These are phyloP conservation scores for Tragelaphus scriptus DNA, from an alignment of 2,113 vertebrate genomes.

Conservation along the genomic window DNA sequence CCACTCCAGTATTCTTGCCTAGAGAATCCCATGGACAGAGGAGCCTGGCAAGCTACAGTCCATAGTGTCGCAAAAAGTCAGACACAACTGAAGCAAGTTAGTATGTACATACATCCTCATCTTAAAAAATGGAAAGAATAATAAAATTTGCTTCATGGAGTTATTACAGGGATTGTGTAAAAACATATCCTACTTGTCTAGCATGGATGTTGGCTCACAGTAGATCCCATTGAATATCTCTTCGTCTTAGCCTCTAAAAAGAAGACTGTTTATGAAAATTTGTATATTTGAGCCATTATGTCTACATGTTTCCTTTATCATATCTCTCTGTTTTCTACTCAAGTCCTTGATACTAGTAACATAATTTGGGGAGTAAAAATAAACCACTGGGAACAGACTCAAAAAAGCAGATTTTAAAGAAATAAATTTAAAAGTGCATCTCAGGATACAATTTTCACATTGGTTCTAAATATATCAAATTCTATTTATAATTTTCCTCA, in stretches of 20 bases:
- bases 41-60: background rate
- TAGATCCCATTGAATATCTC: background rate
- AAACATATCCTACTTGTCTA: background rate
- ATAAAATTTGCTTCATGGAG: background rate
- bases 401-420: slow-evolving; percentile 55
- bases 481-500: slow-evolving; percentile 69
- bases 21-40: background rate
- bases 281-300: slow-evolving; percentile 15
- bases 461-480: slow-evolving; percentile 68
- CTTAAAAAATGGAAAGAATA: background rate
- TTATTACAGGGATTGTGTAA: background rate
- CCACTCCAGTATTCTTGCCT: background rate
- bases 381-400: slow-evolving; percentile 42
- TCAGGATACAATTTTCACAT: slow-evolving; percentile 61
- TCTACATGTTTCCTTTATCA: slow-evolving; percentile 31
- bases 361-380: slow-evolving; percentile 51
- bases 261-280: slow-evolving; percentile 26
- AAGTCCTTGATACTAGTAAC: slow-evolving; percentile 50
- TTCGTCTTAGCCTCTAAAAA: background rate
- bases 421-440: slow-evolving; percentile 58
- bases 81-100: background rate
- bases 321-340: background rate
- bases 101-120: background rate
- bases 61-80: background rate
- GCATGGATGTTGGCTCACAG: background rate